Conservation (phyloP, 2,797 vertebrate species). For the Acanthis flammea region DNA sequence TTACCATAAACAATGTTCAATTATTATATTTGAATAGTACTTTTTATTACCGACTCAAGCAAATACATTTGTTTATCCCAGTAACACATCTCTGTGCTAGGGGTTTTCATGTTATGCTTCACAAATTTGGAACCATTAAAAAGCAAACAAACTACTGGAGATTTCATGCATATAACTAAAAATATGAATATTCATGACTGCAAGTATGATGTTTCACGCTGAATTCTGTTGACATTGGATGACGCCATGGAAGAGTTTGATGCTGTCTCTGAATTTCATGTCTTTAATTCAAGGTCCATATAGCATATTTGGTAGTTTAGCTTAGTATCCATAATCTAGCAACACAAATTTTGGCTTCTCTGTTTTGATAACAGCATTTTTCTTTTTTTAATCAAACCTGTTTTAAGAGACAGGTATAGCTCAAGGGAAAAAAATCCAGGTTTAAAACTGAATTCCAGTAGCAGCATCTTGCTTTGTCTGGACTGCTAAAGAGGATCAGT, state of each 20-base stretch:
- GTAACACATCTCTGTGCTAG: neutral
- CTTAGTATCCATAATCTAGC: neutral
- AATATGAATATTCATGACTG: neutral
- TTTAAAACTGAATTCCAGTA: neutral
- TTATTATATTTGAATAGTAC: conserved; percentile 21
- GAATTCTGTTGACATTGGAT: neutral
- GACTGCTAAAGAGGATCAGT: neutral
- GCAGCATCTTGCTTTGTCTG: neutral
- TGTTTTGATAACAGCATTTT: neutral
- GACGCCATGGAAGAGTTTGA: neutral
- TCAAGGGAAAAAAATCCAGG: neutral
- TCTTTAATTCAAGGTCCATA: neutral
- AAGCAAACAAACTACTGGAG: neutral
- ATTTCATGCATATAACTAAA: neutral
- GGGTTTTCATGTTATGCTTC: neutral
- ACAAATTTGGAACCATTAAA: neutral
- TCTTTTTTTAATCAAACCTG: neutral
- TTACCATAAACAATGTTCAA: neutral
- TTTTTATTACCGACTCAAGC: neutral
- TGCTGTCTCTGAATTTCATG: neutral
- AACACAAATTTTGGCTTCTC: neutral
- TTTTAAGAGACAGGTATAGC: neutral
- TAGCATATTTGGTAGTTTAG: neutral
- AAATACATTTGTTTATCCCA: conserved; percentile 21
- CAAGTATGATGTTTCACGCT: neutral